A percentile compares a stretch with the other conserved stretches of the same genome.
These are phyloP conservation scores for Euwallacea similis DNA, from an alignment of 1,140 invertebrate genomes.

Conservation along the genomic window DNA sequence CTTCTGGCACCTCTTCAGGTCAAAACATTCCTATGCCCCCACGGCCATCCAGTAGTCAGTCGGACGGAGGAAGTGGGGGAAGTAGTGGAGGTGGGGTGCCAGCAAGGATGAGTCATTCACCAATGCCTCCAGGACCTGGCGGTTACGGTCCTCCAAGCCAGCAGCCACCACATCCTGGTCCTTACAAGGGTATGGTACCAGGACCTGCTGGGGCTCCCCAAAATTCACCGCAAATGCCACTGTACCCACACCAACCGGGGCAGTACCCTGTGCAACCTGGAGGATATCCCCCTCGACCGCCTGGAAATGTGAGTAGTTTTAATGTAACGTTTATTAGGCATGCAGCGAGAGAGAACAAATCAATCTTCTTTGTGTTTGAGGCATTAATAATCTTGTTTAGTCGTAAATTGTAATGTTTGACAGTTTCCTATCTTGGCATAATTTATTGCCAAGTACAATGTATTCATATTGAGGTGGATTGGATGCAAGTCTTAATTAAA, in stretches of 20 bases:
- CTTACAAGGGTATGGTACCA: conserved; percentile 61
- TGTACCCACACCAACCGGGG: conserved; percentile 57
- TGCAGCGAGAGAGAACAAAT: neutral
- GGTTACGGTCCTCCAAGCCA: conserved; percentile 65
- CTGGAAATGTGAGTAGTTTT: conserved; percentile 50
- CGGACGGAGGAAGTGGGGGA: conserved; percentile 73
- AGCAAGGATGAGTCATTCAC: conserved; percentile 70
- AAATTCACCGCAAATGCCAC: conserved; percentile 55
- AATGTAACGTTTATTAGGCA: neutral
- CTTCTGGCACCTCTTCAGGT: conserved; percentile 59
- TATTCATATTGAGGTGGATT: too few species aligned
- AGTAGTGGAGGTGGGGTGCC: conserved; percentile 56
- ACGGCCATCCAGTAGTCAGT: conserved; percentile 86
- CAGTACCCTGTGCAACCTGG: conserved; percentile 59
- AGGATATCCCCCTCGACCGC: conserved; percentile 61
- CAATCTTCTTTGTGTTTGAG: neutral
- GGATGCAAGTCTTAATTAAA: too few species aligned
- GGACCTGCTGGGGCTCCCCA: conserved; percentile 51
- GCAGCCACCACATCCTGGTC: conserved; percentile 62
- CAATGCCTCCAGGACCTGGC: conserved; percentile 69
- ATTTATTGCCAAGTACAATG: neutral
- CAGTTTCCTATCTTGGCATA: neutral
- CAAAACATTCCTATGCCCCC: conserved; percentile 91
- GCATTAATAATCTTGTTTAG: neutral
- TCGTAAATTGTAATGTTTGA: conserved; percentile 9